A percentile compares a stretch with the other conserved stretches of the same genome.
Evolutionary conservation across 2,797 vertebrate species (phyloP).

Genomic region (Apogon hyalosoma): DNA sequence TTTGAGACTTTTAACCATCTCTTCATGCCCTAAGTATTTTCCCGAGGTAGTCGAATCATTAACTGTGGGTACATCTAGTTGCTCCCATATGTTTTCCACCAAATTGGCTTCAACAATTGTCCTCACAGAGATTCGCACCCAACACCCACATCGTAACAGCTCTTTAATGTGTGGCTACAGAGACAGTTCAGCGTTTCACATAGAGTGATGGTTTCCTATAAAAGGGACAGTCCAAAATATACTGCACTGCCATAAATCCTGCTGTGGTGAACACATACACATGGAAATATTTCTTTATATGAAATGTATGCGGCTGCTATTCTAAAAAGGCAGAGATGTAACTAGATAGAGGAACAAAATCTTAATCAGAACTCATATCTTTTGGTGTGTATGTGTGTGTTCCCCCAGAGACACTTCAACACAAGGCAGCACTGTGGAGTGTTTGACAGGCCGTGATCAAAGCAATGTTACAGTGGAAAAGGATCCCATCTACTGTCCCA

Average conservation of each 20-base stretch:
- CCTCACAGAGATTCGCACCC: conserved; percentile 33
- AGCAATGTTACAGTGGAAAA: conserved; percentile 50
- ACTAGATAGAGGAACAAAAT: conserved; percentile 7
- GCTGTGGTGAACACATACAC: background rate
- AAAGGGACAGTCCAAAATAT: conserved; percentile 15
- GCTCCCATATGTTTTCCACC: conserved; percentile 68
- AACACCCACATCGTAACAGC: conserved; percentile 28
- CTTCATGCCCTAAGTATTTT: conserved; percentile 53
- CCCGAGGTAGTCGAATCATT: conserved; percentile 39
- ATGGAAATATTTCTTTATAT: background rate
- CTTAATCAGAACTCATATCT: background rate
- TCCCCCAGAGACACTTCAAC: conserved; percentile 26
- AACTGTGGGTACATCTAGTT: conserved; percentile 60
- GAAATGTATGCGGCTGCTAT: background rate
- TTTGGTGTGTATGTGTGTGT: background rate
- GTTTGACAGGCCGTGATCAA: conserved; percentile 69
- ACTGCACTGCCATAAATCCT: conserved; percentile 8
- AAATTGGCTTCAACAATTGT: conserved; percentile 49
- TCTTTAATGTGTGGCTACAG: conserved; percentile 35
- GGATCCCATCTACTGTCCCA: conserved; percentile 64
- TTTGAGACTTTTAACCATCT: conserved; percentile 30
- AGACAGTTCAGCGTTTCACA: conserved; percentile 29
- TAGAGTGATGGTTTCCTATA: conserved; percentile 31
- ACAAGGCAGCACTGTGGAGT: conserved; percentile 24
- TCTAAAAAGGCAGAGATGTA: conserved; percentile 6